Evolutionary conservation across 2,797 vertebrate species (phyloP).

Genomic region (Apogon hyalosoma): DNA sequence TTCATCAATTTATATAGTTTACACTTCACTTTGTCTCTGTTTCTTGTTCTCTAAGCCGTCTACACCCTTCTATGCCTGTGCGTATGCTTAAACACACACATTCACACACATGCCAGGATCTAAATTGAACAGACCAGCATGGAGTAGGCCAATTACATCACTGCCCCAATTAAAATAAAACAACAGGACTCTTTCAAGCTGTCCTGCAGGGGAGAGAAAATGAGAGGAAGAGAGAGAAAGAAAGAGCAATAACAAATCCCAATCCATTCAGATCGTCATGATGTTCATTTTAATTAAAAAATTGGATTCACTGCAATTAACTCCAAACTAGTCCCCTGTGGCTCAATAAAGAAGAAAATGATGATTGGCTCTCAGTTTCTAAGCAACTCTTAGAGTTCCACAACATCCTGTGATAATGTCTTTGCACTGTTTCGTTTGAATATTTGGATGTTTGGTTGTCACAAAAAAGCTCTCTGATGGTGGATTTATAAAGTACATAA

Average conservation of each 20-base stretch:
- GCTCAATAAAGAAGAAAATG: slow-evolving; percentile 68
- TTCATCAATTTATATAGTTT: slow-evolving; percentile 1
- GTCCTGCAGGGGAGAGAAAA: slow-evolving; percentile 84
- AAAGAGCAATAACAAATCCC: slow-evolving; percentile 80
- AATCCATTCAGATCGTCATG: slow-evolving; percentile 82
- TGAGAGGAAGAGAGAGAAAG: slow-evolving; percentile 68
- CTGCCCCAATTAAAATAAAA: slow-evolving; percentile 85
- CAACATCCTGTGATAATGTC: slow-evolving; percentile 66
- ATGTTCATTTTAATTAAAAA: slow-evolving; percentile 86
- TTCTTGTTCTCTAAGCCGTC: slow-evolving; percentile 22
- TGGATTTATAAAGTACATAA: slow-evolving; percentile 16
- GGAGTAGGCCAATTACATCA: slow-evolving; percentile 84
- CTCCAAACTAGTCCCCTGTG: slow-evolving; percentile 81
- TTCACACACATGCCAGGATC: slow-evolving; percentile 59
- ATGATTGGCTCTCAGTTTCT: slow-evolving; percentile 78
- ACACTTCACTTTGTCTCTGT: slow-evolving; percentile 20
- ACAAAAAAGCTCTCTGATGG: slow-evolving; percentile 35
- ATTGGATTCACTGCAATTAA: slow-evolving; percentile 83
- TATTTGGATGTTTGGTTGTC: slow-evolving; percentile 58
- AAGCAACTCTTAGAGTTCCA: slow-evolving; percentile 64
- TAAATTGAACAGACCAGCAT: slow-evolving; percentile 81
- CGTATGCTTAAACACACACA: slow-evolving; percentile 23
- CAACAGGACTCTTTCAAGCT: slow-evolving; percentile 83
- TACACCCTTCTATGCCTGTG: slow-evolving; percentile 8
- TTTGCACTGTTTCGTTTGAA: slow-evolving; percentile 51